Base-by-base conservation (phyloP, 2,113 vertebrate genomes). In the Ancistrus triradiatus region DNA sequence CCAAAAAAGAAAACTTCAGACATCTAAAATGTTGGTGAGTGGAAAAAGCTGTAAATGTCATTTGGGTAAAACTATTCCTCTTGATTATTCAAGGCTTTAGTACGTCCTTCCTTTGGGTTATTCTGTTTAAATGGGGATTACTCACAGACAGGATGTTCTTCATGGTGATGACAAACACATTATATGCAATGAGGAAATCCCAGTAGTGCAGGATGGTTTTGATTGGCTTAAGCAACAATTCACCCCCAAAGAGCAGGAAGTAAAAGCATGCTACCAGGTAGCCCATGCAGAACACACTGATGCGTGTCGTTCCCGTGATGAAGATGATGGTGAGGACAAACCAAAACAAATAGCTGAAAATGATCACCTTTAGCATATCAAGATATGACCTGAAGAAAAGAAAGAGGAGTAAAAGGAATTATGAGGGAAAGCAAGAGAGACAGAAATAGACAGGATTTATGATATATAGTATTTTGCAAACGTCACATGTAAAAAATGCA, bases 321-420 rank as follows among this genome's bases (percentile, higher is more conserved):
- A 99, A 99, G 86, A 99, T 95, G 81, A 99, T 93, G 18, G 95
- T 97, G 66, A 98, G 93, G 64, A 99, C 95, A 19, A 98, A 97
- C 96, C 96, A 99, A 86, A 98, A 99, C 70, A 99, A 87, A 79
- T 98, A 98, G 86, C 95, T 99, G 76, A 99, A 99, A 84, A 90
- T 88, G 72, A 95, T 89, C 73, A 99, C 96, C 79, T 98, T 99
- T 76, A 95, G 86, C 94, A 99, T 99, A 76, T 99, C 96, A 76
- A 99, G 79, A 77, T 99, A 99, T 7, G 96, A 99, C 60, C 96
- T 99, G 76, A n/a, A 83, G 72, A 57, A 46, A 31, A 24, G 19
- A 33, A n/a, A n/a, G n/a, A n/a, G n/a, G n/a, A n/a, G n/a, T n/a
- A n/a, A n/a, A n/a, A n/a, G n/a, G n/a, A n/a, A n/a, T n/a, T n/a